Percentiles rank a stretch among this genome's conserved stretches.
phyloP scores from a whole-genome alignment of 2,888 invertebrate species.

The Deilephila porcellus region DNA sequence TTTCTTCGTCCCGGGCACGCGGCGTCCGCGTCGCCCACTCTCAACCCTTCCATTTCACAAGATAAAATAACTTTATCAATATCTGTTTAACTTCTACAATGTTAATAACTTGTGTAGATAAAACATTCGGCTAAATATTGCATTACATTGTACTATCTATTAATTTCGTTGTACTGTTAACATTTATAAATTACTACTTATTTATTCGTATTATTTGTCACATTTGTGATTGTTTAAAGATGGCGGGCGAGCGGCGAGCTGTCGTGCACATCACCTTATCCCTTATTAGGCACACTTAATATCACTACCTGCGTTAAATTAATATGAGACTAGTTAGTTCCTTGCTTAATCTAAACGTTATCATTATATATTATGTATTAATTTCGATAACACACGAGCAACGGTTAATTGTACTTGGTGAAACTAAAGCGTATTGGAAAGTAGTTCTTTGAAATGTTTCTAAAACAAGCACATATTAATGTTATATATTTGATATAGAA shows the following conservation, averaged over 20 bases:
- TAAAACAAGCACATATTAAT: constrained; percentile 34
- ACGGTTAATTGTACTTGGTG: constrained; percentile 80
- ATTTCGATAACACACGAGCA: constrained; percentile 55
- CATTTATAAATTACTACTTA: constrained; percentile 5
- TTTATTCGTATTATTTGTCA: neutral
- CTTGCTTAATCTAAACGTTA: constrained; percentile 74
- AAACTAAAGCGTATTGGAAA: constrained; percentile 75
- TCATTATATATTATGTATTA: constrained; percentile 57
- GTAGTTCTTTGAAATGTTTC: constrained; percentile 61
- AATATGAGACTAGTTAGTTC: constrained; percentile 84
- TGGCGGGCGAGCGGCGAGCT: neutral
- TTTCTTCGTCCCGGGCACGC: constrained; percentile 57
- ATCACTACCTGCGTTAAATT: constrained; percentile 77
- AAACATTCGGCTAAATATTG: constrained; percentile 18
- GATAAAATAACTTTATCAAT: neutral
- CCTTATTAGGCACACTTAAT: constrained; percentile 79
- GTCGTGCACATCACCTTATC: constrained; percentile 30
- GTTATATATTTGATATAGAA: constrained; percentile 8
- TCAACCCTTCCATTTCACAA: neutral
- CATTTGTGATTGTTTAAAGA: neutral
- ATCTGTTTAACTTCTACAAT: neutral
- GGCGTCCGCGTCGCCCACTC: neutral
- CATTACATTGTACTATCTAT: constrained; percentile 38
- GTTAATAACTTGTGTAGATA: neutral
- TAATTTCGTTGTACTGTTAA: constrained; percentile 50